Conservation (phyloP, 2,888 invertebrate species). For the Teleiodes luculella region DNA sequence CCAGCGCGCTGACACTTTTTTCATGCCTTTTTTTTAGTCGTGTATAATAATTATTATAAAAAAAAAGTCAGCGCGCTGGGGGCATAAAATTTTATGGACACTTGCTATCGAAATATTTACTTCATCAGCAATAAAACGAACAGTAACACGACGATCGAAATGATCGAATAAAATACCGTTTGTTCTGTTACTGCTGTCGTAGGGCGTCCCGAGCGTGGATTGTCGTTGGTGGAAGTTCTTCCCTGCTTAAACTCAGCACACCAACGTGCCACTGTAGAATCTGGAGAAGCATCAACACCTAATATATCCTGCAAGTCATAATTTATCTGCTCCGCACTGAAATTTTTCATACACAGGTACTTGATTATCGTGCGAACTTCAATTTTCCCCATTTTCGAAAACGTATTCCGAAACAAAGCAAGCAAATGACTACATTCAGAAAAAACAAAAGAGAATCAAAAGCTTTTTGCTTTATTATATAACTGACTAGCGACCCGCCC, state of each 20-base stretch:
- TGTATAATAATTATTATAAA: no score
- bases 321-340: constrained; percentile 4
- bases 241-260: not conserved
- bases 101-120: no score
- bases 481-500: no score
- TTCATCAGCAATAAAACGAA: no score
- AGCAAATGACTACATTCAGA: no score
- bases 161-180: not conserved
- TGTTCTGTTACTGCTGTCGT: not conserved
- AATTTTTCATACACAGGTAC: constrained; percentile 7
- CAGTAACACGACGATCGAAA: not conserved
- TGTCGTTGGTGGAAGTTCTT: not conserved
- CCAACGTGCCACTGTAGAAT: not conserved
- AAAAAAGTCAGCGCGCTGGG: no score
- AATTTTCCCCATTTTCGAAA: not conserved
- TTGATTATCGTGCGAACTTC: not conserved
- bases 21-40: not conserved
- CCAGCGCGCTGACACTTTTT: not conserved
- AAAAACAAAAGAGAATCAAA: no score
- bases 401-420: no score
- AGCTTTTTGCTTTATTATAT: no score
- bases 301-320: not conserved
- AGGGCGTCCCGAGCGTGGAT: constrained; percentile 2
- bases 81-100: not conserved
- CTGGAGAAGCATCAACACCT: not conserved